phyloP scores from a whole-genome alignment of 1,140 invertebrate species.

The Melanaphis sacchari region DNA sequence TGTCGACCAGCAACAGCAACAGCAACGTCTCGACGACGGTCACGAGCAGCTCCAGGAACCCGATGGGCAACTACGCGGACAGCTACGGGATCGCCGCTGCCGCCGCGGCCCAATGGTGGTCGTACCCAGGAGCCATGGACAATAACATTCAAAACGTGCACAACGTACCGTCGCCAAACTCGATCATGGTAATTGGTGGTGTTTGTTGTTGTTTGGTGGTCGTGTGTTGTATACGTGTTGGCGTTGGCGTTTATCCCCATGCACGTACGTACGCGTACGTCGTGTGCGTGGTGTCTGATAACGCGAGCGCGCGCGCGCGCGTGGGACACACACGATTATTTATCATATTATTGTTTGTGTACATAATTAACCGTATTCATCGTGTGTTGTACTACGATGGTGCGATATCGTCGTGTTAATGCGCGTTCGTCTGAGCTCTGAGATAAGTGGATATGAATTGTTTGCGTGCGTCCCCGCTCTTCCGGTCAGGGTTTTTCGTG shows the following conservation, averaged over 20 bases:
- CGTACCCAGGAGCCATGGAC: constrained; percentile 57
- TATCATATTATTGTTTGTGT: neutral
- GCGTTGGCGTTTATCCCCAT: neutral
- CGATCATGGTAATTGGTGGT: constrained; percentile 53
- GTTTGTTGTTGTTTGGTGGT: neutral
- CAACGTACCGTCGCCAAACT: constrained; percentile 53
- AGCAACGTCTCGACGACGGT: constrained; percentile 52
- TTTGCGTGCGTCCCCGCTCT: neutral
- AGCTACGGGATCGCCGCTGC: constrained; percentile 64
- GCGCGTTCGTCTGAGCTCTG: neutral
- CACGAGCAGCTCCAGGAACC: constrained; percentile 61
- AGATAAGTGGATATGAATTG: neutral
- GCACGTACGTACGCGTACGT: neutral
- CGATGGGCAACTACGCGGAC: constrained; percentile 52
- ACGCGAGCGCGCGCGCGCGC: neutral
- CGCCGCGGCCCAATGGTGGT: constrained; percentile 73
- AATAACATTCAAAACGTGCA: constrained; percentile 58
- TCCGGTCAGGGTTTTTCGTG: neutral
- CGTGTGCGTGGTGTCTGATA: constrained; percentile 23
- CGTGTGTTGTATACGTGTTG: neutral
- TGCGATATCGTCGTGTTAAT: too few relatives aligned
- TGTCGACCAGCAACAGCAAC: constrained; percentile 49
- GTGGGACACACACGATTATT: neutral
- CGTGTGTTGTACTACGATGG: neutral
- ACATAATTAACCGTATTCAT: neutral